These are phyloP conservation scores for Anguilla rostrata DNA, from an alignment of 2,113 vertebrate species.

Conservation along the genomic window DNA sequence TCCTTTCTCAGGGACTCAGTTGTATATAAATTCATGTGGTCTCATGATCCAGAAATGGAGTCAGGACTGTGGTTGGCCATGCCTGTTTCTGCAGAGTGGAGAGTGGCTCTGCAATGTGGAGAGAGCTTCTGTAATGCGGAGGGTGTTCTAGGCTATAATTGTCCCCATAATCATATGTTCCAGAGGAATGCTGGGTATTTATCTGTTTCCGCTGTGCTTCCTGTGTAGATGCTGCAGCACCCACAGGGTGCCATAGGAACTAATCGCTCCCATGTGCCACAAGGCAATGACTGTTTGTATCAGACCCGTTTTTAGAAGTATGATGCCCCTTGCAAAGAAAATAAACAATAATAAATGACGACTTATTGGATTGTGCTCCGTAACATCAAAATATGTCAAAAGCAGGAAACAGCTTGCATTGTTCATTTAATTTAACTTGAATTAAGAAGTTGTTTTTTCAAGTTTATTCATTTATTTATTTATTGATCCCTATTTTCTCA, in stretches of 20 bases:
- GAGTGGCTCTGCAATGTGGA: too few species aligned
- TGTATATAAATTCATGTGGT: neutral
- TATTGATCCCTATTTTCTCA: too few species aligned
- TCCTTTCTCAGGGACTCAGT: neutral
- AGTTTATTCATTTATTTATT: too few species aligned
- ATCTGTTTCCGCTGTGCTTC: slow-evolving; percentile 36
- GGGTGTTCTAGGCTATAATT: slow-evolving; percentile 5
- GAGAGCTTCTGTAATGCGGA: too few species aligned
- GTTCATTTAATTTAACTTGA: too few species aligned
- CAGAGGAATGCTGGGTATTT: slow-evolving; percentile 40
- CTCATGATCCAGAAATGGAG: slow-evolving; percentile 5
- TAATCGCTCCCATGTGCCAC: neutral
- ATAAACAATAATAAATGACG: neutral
- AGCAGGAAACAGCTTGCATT: too few species aligned
- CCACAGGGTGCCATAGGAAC: neutral
- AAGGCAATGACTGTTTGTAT: neutral
- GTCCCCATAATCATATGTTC: slow-evolving; percentile 42
- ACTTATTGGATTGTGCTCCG: neutral
- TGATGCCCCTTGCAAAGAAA: neutral
- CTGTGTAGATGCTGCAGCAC: slow-evolving; percentile 12
- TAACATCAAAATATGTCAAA: neutral
- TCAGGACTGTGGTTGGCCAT: slow-evolving; percentile 32
- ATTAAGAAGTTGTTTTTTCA: too few species aligned
- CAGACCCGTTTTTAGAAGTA: neutral
- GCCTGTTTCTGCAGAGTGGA: neutral